Evolutionary conservation across 2,888 invertebrate genomes (phyloP).

Genomic region (Galerucella calmariensis): DNA sequence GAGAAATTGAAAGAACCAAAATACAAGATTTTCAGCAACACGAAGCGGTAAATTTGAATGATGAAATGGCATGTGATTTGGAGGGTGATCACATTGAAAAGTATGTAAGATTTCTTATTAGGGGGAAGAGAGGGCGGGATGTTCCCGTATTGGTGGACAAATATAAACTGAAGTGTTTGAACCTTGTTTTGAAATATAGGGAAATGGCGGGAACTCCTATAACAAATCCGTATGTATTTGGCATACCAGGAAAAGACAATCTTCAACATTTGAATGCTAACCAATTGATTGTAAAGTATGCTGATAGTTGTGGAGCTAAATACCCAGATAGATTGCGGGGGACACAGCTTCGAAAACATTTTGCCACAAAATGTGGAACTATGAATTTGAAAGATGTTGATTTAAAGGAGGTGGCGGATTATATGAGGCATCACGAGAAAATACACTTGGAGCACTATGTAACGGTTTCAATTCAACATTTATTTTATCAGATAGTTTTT

Average conservation of each 20-base stretch:
- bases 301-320: conserved; percentile 23
- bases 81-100: conserved; percentile 14
- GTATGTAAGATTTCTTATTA: conserved; percentile 23
- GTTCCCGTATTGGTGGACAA: not conserved
- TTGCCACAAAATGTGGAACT: conserved; percentile 30
- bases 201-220: conserved; percentile 6
- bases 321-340: conserved; percentile 19
- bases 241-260: conserved; percentile 15
- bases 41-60: conserved; percentile 22
- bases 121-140: conserved; percentile 13
- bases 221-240: conserved; percentile 25
- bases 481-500: too few species aligned
- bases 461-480: too few species aligned
- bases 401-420: conserved; percentile 48
- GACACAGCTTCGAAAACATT: conserved; percentile 27
- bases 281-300: conserved; percentile 15
- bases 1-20: conserved; percentile 38
- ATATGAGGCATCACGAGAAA: conserved; percentile 51
- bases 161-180: not conserved
- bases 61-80: conserved; percentile 10
- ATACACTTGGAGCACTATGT: conserved; percentile 50
- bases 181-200: conserved; percentile 17
- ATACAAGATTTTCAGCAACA: conserved; percentile 33
- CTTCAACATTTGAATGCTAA: conserved; percentile 12
- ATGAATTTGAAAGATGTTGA: conserved; percentile 30